Evolutionary conservation across 2,888 invertebrate species (phyloP).

Genomic region (Microctonus aethiopoides): DNA sequence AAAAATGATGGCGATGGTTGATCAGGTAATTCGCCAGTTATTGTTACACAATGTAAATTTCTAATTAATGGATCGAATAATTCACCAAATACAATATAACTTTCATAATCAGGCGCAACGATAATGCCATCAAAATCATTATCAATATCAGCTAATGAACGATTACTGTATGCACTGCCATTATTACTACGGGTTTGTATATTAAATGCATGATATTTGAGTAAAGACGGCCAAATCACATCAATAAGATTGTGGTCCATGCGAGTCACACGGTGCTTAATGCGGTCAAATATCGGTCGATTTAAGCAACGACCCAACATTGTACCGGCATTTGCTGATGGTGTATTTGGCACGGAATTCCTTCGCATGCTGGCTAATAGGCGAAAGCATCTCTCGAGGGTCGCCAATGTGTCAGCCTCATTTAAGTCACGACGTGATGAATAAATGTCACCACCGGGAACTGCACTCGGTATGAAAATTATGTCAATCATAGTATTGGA

Average conservation of each 20-base stretch:
- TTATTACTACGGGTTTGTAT: slow-evolving; percentile 85
- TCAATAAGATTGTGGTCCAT: slow-evolving; percentile 89
- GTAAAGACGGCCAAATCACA: slow-evolving; percentile 89
- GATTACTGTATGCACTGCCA: slow-evolving; percentile 72
- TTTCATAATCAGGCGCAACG: slow-evolving; percentile 87
- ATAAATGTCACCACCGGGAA: slow-evolving; percentile 77
- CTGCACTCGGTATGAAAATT: slow-evolving; percentile 66
- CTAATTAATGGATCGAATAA: slow-evolving; percentile 85
- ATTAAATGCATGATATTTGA: slow-evolving; percentile 76
- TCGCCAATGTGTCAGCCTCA: slow-evolving; percentile 77
- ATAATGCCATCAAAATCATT: slow-evolving; percentile 79
- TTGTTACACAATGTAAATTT: slow-evolving; percentile 79
- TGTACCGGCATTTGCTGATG: slow-evolving; percentile 65
- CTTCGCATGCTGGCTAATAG: slow-evolving; percentile 71
- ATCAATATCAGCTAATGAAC: slow-evolving; percentile 40
- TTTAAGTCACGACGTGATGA: slow-evolving; percentile 80
- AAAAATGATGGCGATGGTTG: slow-evolving; percentile 72
- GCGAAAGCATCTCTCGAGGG: slow-evolving; percentile 81
- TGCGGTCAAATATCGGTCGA: slow-evolving; percentile 77
- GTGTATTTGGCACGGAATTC: slow-evolving; percentile 61
- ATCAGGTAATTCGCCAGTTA: slow-evolving; percentile 73
- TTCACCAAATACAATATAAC: slow-evolving; percentile 85
- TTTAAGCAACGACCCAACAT: slow-evolving; percentile 81
- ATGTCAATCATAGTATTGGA: slow-evolving; percentile 2
- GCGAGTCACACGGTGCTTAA: slow-evolving; percentile 82